Evolutionary conservation across 2,888 invertebrate species (phyloP).

Genomic region (Uropetala carovei): DNA sequence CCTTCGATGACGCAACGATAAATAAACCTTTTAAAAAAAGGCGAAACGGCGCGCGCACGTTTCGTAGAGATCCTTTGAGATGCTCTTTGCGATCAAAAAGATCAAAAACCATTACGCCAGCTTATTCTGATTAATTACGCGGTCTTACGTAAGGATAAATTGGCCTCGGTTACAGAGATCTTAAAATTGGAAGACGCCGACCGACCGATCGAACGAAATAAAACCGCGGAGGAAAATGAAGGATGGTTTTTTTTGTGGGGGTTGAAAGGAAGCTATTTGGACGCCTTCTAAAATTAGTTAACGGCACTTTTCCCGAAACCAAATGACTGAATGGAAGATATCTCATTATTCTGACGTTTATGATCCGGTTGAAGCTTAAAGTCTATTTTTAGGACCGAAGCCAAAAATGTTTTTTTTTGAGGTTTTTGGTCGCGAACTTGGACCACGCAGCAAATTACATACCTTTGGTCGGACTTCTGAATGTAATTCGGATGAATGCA

Average conservation of each 20-base stretch:
- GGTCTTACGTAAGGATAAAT: neutral
- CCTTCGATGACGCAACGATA: neutral
- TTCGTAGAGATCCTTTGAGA: neutral
- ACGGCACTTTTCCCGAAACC: neutral
- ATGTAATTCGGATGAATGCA: too few relatives aligned
- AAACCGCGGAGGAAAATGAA: constrained; percentile 1
- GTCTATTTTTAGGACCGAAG: neutral
- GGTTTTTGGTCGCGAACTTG: neutral
- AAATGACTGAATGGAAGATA: constrained; percentile 8
- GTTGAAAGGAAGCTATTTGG: neutral
- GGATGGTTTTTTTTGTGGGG: constrained; percentile 7
- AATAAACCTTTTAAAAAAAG: neutral
- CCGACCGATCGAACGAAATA: neutral
- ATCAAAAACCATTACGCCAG: neutral
- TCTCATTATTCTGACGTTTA: constrained; percentile 19
- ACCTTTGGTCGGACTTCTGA: too few relatives aligned
- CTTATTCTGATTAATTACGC: neutral
- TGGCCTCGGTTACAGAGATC: neutral
- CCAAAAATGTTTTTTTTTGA: neutral
- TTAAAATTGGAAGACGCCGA: neutral
- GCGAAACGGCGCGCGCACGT: neutral
- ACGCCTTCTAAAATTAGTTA: neutral
- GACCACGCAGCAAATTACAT: neutral
- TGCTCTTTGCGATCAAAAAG: neutral
- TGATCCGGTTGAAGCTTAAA: neutral